Base-by-base conservation (phyloP, 2,888 invertebrate species). In the Syrista parreyssii region DNA sequence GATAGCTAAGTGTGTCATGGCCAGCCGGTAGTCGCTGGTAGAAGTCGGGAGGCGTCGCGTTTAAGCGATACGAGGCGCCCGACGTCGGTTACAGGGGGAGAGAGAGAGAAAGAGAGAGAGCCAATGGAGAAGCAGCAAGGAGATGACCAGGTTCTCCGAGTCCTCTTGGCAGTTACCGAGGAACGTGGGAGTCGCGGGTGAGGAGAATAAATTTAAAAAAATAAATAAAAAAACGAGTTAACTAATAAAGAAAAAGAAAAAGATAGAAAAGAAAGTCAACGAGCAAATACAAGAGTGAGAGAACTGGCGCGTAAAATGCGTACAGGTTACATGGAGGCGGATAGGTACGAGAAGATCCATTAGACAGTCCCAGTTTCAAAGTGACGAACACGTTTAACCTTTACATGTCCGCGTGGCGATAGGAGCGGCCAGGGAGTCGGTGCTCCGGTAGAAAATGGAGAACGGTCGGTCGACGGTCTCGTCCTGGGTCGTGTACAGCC, bases 1-100 rank as follows among this genome's bases (percentile, higher is more conserved):
- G 15, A 40, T 40, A 40, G 76, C 80, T 83, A 89, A 89, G 87
- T 88, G 85, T 89, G 89, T 89, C 89, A 89, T 86, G 89, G 89
- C 85, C 89, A 89, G 86, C 87, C 86, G 88, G 87, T 88, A 88
- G 87, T 86, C 40, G 40, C 15, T 15, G 15, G 40, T 15, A 6
- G 40, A 40, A 15, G 40, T 15, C 84, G 83, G 84, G 84, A 85
- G 84, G 83, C 83, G 84, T 84, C 81, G 82, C 85, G 84, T 86
- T 84, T 84, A 84, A 79, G 78, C 82, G 84, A 85, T 82, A 82
- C 84, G 84, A 71, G 78, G 76, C 73, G 76, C 68, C 76, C 73
- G 30, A 32, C 73, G 68, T 68, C 75, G 31, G 35, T 74, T 73
- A 71, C n/a, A 69, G 30, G 71, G 40, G 23, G 35, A 35, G 35